Evolutionary conservation across 2,888 invertebrate genomes (phyloP).

Genomic region (Muschampia staudingeri): DNA sequence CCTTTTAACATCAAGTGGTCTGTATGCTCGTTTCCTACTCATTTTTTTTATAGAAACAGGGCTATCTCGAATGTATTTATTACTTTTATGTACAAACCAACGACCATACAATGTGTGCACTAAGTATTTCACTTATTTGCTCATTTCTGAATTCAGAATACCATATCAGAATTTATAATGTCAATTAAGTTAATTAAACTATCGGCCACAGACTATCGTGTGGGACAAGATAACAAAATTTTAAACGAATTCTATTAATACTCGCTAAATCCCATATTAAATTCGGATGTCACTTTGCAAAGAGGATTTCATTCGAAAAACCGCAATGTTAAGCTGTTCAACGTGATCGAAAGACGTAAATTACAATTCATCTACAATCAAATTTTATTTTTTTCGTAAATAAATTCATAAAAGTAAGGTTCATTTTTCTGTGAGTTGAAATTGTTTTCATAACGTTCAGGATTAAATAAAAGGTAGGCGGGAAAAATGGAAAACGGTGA

Average conservation of each 20-base stretch:
- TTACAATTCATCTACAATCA: conserved; percentile 42
- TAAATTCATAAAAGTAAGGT: conserved; percentile 52
- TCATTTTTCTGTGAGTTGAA: conserved; percentile 47
- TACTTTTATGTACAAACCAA: too few species aligned
- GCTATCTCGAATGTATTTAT: too few species aligned
- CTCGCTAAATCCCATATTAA: conserved; percentile 81
- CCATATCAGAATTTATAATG: conserved; percentile 31
- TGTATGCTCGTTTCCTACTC: too few species aligned
- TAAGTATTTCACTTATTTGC: too few species aligned
- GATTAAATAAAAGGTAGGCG: conserved; percentile 70
- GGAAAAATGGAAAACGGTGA: conserved; percentile 89
- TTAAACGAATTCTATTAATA: conserved; percentile 72
- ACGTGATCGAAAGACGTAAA: conserved; percentile 69
- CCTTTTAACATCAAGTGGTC: too few species aligned
- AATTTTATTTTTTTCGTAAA: conserved; percentile 45
- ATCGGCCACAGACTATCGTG: conserved; percentile 40
- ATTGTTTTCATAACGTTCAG: conserved; percentile 58
- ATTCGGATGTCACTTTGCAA: conserved; percentile 84
- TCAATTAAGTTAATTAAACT: conserved; percentile 45
- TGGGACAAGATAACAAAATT: conserved; percentile 72
- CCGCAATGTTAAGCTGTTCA: conserved; percentile 84
- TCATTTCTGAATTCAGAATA: not conserved
- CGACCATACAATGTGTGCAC: too few species aligned
- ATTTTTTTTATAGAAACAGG: too few species aligned
- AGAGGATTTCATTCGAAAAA: conserved; percentile 88